Conservation (phyloP, 2,113 vertebrate genomes). For the Myotis lucifugus region DNA sequence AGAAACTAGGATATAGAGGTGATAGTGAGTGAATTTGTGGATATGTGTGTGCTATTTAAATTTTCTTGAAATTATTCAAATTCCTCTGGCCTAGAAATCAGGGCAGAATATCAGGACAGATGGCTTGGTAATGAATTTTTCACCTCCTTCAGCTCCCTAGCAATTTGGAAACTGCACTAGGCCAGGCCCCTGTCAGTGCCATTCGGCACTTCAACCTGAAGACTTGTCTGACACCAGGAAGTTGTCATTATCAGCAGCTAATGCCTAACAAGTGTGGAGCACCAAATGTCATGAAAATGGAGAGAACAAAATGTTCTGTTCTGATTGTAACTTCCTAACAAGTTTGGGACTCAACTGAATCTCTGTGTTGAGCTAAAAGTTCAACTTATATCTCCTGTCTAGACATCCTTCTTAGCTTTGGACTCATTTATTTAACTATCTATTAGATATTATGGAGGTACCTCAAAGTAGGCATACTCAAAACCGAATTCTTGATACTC, state of each 20-base stretch:
- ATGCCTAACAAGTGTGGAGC: constrained; percentile 29
- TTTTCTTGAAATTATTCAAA: constrained; percentile 55
- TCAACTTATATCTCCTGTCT: background rate
- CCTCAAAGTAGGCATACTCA: background rate
- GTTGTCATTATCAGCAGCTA: background rate
- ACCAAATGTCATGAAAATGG: background rate
- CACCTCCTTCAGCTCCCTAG: constrained; percentile 54
- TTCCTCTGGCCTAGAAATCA: constrained; percentile 62
- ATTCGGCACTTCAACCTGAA: constrained; percentile 53
- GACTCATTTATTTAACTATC: background rate
- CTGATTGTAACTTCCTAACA: background rate
- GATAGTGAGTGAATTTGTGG: background rate
- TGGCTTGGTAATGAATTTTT: constrained; percentile 78
- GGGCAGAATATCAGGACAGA: constrained; percentile 71
- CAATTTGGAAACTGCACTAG: constrained; percentile 39
- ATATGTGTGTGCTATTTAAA: constrained; percentile 58
- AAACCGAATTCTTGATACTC: background rate
- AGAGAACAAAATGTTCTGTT: background rate
- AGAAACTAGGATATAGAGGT: background rate
- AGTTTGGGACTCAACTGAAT: background rate
- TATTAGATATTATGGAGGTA: background rate
- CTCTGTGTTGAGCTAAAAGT: background rate
- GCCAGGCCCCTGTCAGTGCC: constrained; percentile 40
- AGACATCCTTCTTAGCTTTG: background rate
- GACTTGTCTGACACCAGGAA: constrained; percentile 68